phyloP scores from a whole-genome alignment of 2,113 vertebrate species.

The Parotia lawesii region DNA sequence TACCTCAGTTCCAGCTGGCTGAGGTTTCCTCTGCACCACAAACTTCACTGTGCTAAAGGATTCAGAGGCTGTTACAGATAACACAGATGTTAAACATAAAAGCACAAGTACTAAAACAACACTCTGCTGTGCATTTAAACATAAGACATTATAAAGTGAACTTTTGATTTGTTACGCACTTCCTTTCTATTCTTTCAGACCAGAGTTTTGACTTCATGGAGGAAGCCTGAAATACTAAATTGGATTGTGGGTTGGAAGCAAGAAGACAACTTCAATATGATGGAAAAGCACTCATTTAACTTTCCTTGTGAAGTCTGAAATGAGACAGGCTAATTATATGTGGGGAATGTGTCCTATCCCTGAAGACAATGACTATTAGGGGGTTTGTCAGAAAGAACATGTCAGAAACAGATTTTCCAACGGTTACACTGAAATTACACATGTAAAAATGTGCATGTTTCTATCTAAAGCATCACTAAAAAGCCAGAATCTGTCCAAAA shows the following conservation, averaged over 20 bases:
- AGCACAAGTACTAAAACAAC: neutral
- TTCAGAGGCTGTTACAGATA: neutral
- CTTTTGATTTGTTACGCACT: neutral
- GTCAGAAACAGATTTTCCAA: conserved; percentile 40
- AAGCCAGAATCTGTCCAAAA: neutral
- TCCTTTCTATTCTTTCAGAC: conserved; percentile 7
- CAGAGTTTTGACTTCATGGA: neutral
- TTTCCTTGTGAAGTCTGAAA: conserved; percentile 34
- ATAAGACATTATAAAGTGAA: neutral
- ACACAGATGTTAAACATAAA: neutral
- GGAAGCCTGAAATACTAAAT: conserved; percentile 41
- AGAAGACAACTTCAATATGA: conserved; percentile 32
- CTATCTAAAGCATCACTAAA: neutral
- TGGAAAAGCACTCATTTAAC: conserved; percentile 57
- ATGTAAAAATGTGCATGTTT: neutral
- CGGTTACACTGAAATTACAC: neutral
- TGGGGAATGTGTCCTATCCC: neutral
- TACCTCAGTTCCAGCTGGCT: neutral
- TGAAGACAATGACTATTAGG: conserved; percentile 20
- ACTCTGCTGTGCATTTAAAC: neutral
- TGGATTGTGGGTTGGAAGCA: conserved; percentile 51
- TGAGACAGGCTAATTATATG: conserved; percentile 59
- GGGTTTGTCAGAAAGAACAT: conserved; percentile 9
- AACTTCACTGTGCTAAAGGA: neutral
- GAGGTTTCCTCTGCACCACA: neutral